phyloP scores from a whole-genome alignment of 2,888 invertebrate genomes.

The Cyclophora punctaria region DNA sequence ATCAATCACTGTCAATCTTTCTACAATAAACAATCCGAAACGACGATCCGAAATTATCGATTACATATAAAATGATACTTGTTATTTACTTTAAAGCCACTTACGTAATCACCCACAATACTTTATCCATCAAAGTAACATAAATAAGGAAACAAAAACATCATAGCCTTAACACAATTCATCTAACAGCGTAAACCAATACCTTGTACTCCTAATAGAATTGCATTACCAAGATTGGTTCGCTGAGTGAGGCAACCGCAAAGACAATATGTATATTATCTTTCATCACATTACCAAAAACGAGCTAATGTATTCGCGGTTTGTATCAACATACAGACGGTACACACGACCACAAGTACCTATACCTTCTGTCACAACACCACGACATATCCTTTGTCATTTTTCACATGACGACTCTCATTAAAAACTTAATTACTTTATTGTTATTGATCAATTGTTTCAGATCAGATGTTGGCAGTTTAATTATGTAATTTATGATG shows the following conservation, averaged over 20 bases:
- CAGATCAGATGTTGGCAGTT: conserved; percentile 39
- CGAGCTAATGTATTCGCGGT: conserved; percentile 42
- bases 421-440: conserved; percentile 50
- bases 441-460: conserved; percentile 42
- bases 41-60: no score
- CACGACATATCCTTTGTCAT: no score
- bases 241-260: conserved; percentile 34
- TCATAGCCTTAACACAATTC: conserved; percentile 25
- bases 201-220: conserved; percentile 27
- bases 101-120: no score
- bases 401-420: conserved; percentile 6
- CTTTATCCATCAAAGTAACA: conserved; percentile 7
- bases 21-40: no score
- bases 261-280: conserved; percentile 44
- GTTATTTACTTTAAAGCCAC: no score
- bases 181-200: conserved; percentile 33
- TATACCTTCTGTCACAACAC: no score
- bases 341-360: no score
- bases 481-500: conserved; percentile 24
- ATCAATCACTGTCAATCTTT: no score
- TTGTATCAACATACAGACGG: conserved; percentile 24
- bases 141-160: conserved; percentile 23
- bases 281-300: conserved; percentile 53
- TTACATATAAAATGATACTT: no score
- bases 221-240: conserved; percentile 41